A percentile compares a stretch with the other conserved stretches of the same genome.
Conservation (phyloP, 2,113 vertebrate species). For the Trichomycterus rosablanca region DNA sequence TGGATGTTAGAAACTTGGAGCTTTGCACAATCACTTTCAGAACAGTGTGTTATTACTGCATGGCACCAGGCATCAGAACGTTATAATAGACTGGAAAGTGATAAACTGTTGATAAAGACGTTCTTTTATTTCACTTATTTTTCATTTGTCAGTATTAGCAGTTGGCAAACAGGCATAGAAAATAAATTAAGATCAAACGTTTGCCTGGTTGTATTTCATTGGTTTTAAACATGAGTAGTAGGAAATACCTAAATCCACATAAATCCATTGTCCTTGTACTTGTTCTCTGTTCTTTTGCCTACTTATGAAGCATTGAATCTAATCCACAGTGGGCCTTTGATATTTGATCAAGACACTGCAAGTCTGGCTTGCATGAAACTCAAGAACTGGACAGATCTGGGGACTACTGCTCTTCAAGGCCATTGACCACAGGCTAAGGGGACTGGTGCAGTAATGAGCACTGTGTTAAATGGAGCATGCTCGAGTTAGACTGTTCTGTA, state of each 20-base stretch:
- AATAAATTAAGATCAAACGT: conserved; percentile 21
- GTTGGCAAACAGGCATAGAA: conserved; percentile 6
- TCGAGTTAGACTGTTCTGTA: neutral
- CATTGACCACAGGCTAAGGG: too few species aligned
- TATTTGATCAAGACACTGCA: conserved; percentile 22
- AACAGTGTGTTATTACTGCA: conserved; percentile 4
- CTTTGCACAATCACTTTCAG: neutral
- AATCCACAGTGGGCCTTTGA: conserved; percentile 24
- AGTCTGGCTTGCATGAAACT: neutral
- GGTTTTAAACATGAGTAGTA: neutral
- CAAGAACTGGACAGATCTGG: conserved; percentile 1
- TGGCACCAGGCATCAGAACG: neutral
- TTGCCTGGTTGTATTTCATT: conserved; percentile 7
- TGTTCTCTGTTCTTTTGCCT: conserved; percentile 23
- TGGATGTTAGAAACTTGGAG: neutral
- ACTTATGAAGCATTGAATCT: conserved; percentile 13
- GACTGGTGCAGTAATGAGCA: too few species aligned
- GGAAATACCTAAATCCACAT: neutral
- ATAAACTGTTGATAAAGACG: neutral
- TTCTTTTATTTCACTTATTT: neutral
- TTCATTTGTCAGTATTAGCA: conserved; percentile 15
- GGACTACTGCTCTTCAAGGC: neutral
- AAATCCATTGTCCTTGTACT: conserved; percentile 18
- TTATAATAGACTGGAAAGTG: conserved; percentile 7
- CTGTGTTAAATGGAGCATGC: neutral